phyloP scores from a whole-genome alignment of 2,888 invertebrate species.

The Netelia virgata region DNA sequence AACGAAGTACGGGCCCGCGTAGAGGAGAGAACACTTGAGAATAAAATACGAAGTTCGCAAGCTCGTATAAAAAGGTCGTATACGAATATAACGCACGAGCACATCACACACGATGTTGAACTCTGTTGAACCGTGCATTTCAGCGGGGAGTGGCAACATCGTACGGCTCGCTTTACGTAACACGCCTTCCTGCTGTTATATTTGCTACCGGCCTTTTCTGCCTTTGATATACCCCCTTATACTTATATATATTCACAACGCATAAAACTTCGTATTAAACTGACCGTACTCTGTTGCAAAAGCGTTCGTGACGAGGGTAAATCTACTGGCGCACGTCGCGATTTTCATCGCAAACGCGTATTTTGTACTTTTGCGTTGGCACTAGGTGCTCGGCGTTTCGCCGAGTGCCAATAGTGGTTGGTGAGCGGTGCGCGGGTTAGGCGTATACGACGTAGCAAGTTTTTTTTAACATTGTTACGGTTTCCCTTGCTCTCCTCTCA shows the following conservation, averaged over 20 bases:
- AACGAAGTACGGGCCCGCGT: no score
- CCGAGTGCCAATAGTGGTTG: no score
- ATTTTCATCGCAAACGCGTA: neutral
- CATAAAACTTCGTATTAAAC: neutral
- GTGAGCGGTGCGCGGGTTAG: no score
- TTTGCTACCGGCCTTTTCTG: constrained; percentile 52
- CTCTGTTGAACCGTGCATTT: constrained; percentile 63
- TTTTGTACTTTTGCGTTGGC: neutral
- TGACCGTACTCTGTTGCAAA: neutral
- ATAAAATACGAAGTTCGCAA: constrained; percentile 21
- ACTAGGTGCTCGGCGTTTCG: neutral
- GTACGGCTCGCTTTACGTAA: constrained; percentile 64
- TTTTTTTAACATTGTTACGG: no score
- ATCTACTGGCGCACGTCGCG: neutral
- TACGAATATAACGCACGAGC: constrained; percentile 9
- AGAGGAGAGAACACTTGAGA: neutral
- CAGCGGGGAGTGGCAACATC: constrained; percentile 64
- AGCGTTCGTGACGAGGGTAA: no score
- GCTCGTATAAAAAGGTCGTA: constrained; percentile 36
- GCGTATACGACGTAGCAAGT: no score
- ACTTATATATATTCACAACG: constrained; percentile 12
- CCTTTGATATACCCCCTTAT: constrained; percentile 32
- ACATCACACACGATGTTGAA: constrained; percentile 55
- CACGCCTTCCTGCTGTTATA: constrained; percentile 37
- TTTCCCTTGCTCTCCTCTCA: no score